These are phyloP conservation scores for Parapsyche elsis DNA, from an alignment of 1,140 invertebrate species.

Conservation along the genomic window DNA sequence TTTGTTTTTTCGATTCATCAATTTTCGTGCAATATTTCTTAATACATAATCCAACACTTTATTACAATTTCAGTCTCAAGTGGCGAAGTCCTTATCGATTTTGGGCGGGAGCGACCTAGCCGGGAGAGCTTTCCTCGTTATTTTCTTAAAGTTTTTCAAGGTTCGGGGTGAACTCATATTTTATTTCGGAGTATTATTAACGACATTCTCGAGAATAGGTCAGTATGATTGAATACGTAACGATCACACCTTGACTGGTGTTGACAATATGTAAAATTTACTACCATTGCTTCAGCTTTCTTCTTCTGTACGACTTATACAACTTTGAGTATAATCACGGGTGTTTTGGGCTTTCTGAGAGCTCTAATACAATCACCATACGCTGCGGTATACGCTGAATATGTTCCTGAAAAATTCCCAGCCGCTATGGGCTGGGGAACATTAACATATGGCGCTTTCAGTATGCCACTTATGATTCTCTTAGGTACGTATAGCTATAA, in stretches of 20 bases:
- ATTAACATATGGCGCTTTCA: not conserved
- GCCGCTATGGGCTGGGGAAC: not conserved
- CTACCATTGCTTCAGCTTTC: constrained; percentile 15
- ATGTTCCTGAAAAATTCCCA: constrained; percentile 18
- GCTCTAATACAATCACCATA: not conserved
- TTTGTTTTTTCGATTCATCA: not conserved
- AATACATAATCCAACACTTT: constrained; percentile 1
- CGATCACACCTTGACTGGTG: not conserved
- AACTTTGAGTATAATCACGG: not conserved
- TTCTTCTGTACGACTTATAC: not conserved
- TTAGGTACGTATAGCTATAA: not conserved
- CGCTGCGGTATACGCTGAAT: constrained; percentile 13
- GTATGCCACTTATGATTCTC: not conserved
- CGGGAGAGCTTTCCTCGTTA: constrained; percentile 12
- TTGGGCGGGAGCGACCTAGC: constrained; percentile 8
- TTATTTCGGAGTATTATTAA: not conserved
- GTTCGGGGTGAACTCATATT: constrained; percentile 14
- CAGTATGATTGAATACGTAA: too few relatives aligned
- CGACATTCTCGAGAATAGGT: constrained; percentile 10
- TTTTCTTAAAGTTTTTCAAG: constrained; percentile 18
- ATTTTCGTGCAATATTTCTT: too few relatives aligned
- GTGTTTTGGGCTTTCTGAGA: constrained; percentile 24
- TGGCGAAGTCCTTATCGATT: constrained; percentile 2
- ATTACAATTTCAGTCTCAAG: constrained; percentile 22
- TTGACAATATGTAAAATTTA: not conserved